A percentile compares a stretch with the other conserved stretches of the same genome.
phyloP scores from a whole-genome alignment of 1,140 invertebrate species.

The Hesperophylax magnus region DNA sequence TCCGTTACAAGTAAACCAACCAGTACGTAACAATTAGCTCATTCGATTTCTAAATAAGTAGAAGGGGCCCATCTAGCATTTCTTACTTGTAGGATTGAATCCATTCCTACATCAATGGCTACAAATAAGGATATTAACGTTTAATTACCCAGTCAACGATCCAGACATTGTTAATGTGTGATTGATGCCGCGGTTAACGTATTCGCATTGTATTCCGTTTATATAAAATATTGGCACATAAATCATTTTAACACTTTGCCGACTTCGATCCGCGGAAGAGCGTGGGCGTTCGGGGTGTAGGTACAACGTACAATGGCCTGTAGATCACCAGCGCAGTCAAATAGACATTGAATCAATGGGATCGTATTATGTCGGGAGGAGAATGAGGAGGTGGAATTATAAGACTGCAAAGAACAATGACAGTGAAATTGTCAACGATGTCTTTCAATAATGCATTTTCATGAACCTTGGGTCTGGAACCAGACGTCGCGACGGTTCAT shows the following conservation, averaged over 20 bases:
- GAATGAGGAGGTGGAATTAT: too few relatives aligned
- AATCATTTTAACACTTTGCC: constrained; percentile 42
- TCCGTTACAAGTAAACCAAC: too few relatives aligned
- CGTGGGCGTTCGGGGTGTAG: constrained; percentile 11
- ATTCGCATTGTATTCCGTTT: constrained; percentile 42
- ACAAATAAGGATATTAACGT: constrained; percentile 41
- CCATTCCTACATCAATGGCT: neutral
- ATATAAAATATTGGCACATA: constrained; percentile 41
- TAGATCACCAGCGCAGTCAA: constrained; percentile 33
- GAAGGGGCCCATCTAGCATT: too few relatives aligned
- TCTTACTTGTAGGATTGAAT: too few relatives aligned
- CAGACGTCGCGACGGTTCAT: too few relatives aligned
- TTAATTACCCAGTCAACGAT: constrained; percentile 37
- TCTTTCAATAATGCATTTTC: too few relatives aligned
- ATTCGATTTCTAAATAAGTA: too few relatives aligned
- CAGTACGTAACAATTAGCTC: too few relatives aligned
- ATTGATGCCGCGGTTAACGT: constrained; percentile 36
- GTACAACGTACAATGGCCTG: constrained; percentile 12
- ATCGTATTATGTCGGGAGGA: too few relatives aligned
- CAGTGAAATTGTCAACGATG: too few relatives aligned
- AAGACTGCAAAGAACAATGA: too few relatives aligned
- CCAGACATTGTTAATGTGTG: constrained; percentile 37
- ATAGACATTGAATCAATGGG: constrained; percentile 23
- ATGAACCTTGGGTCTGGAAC: too few relatives aligned
- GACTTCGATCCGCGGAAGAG: neutral